A percentile compares a stretch with the other conserved stretches of the same genome.
phyloP scores from a whole-genome alignment of 2,888 invertebrate species.

The Xanthostigma xanthostigma region DNA sequence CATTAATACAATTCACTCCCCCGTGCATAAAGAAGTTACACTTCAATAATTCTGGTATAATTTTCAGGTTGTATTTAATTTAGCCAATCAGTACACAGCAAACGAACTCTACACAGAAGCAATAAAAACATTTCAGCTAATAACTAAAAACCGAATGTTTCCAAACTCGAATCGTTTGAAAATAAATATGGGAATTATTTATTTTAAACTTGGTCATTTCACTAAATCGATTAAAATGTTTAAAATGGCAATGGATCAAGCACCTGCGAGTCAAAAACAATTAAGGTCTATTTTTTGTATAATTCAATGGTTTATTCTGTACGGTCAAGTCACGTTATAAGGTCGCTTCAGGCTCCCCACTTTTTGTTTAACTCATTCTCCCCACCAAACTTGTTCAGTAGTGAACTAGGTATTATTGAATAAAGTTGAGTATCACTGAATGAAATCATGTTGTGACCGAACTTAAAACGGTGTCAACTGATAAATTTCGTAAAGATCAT shows the following conservation, averaged over 20 bases:
- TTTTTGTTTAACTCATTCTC: too few relatives aligned
- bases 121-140: conserved; percentile 85
- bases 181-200: conserved; percentile 97
- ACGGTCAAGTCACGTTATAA: too few relatives aligned
- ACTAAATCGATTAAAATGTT: conserved; percentile 94
- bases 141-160: conserved; percentile 87
- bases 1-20: neutral
- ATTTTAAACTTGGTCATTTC: conserved; percentile 84
- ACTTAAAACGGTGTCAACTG: too few relatives aligned
- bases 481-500: too few relatives aligned
- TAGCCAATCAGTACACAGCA: conserved; percentile 86
- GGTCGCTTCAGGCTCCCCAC: too few relatives aligned
- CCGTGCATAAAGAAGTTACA: neutral
- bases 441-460: too few relatives aligned
- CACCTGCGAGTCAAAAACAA: conserved; percentile 83
- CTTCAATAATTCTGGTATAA: conserved; percentile 3
- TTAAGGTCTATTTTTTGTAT: conserved; percentile 43
- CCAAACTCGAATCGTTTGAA: conserved; percentile 85
- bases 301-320: neutral
- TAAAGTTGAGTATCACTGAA: too few relatives aligned
- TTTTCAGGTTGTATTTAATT: conserved; percentile 78
- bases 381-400: too few relatives aligned
- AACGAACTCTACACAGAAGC: conserved; percentile 95
- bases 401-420: too few relatives aligned
- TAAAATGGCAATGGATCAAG: conserved; percentile 96